Conservation (phyloP, 2,888 invertebrate genomes). For the Andrena minutula region DNA sequence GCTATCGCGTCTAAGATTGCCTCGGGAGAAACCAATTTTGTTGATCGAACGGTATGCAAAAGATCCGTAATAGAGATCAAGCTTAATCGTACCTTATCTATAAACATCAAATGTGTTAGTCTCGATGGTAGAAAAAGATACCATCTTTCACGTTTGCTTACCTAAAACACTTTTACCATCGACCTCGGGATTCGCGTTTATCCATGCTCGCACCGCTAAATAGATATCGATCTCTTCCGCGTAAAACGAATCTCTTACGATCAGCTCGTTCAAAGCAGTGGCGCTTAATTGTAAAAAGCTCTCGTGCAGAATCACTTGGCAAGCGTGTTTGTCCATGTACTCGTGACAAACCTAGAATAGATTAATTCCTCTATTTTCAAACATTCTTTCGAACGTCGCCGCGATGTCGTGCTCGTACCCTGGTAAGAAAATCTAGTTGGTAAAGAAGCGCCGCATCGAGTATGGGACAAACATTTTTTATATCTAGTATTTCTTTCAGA, state of each 20-base stretch:
- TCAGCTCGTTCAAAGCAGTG: constrained; percentile 93
- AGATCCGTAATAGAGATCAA: constrained; percentile 95
- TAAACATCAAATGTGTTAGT: constrained; percentile 49
- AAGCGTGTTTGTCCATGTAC: constrained; percentile 96
- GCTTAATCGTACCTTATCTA: constrained; percentile 89
- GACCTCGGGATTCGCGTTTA: constrained; percentile 90
- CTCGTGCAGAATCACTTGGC: constrained; percentile 93
- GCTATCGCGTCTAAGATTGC: constrained; percentile 97
- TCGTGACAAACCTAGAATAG: constrained; percentile 91
- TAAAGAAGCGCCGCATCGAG: constrained; percentile 95
- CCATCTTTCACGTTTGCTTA: constrained; percentile 47
- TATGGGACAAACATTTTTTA: constrained; percentile 97
- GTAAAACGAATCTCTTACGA: constrained; percentile 97
- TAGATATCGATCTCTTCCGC: constrained; percentile 98
- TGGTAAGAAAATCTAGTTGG: constrained; percentile 87
- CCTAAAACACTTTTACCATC: constrained; percentile 81
- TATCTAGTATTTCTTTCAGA: constrained; percentile 93
- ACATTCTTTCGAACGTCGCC: constrained; percentile 4
- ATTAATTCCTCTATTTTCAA: constrained; percentile 47
- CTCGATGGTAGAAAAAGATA: not conserved
- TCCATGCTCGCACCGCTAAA: constrained; percentile 95
- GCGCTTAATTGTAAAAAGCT: constrained; percentile 94
- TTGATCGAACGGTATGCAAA: constrained; percentile 94
- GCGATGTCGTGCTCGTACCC: constrained; percentile 66
- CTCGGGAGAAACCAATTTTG: constrained; percentile 94